Conservation (phyloP, 2,797 vertebrate species). For the Gambelia wislizenii region DNA sequence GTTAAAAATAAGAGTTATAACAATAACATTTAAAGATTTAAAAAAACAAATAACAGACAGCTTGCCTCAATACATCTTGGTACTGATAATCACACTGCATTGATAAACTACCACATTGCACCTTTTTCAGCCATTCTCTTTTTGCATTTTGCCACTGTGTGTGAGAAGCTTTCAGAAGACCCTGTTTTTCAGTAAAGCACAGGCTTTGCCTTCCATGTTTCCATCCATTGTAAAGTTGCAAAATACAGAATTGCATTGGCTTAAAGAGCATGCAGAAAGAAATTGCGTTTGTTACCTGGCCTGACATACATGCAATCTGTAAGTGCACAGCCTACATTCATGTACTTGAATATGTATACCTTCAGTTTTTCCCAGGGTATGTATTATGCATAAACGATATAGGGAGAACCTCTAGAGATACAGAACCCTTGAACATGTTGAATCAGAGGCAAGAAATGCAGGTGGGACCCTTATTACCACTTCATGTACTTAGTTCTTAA, state of each 20-base stretch:
- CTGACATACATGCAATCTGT: neutral
- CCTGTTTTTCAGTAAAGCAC: neutral
- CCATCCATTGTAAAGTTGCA: rapidly evolving
- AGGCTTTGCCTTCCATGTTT: neutral
- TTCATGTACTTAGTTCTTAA: neutral
- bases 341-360: neutral
- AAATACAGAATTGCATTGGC: neutral
- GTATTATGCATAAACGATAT: neutral
- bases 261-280: neutral
- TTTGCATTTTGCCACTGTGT: neutral
- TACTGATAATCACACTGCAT: no score
- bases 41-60: neutral
- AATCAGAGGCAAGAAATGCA: no score
- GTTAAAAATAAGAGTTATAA: neutral
- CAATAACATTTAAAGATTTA: neutral
- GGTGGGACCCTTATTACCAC: neutral
- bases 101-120: neutral
- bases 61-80: neutral
- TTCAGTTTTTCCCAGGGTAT: neutral
- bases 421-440: no score
- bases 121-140: neutral
- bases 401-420: no score
- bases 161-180: neutral
- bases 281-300: neutral
- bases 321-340: neutral